phyloP scores from a whole-genome alignment of 2,797 vertebrate species.

The Phylloscopus collybita region DNA sequence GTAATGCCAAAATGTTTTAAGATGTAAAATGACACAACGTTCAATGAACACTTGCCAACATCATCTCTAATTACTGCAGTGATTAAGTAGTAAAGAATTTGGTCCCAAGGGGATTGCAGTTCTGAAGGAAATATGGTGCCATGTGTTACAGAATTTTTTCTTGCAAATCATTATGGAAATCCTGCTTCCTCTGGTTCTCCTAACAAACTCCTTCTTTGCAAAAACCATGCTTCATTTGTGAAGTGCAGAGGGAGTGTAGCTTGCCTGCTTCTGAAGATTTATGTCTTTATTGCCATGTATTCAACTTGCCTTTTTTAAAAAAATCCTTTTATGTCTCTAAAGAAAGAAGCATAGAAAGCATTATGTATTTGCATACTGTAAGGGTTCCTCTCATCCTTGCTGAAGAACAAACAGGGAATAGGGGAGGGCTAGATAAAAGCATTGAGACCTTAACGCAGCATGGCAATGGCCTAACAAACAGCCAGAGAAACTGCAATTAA shows the following conservation, averaged over 20 bases:
- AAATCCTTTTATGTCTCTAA: slow-evolving; percentile 56
- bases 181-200: slow-evolving; percentile 49
- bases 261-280: slow-evolving; percentile 43
- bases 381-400: slow-evolving; percentile 51
- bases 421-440: slow-evolving; percentile 56
- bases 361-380: slow-evolving; percentile 66
- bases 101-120: slow-evolving; percentile 59
- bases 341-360: slow-evolving; percentile 55
- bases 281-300: slow-evolving; percentile 57
- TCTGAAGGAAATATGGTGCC: slow-evolving; percentile 66
- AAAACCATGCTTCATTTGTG: slow-evolving; percentile 61
- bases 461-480: slow-evolving; percentile 63
- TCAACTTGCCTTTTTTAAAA: slow-evolving; percentile 52
- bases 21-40: slow-evolving; percentile 45
- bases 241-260: slow-evolving; percentile 52
- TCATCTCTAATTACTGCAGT: slow-evolving; percentile 72
- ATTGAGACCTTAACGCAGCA: slow-evolving; percentile 35
- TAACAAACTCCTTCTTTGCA: slow-evolving; percentile 60
- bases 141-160: slow-evolving; percentile 68
- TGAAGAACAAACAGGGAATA: slow-evolving; percentile 68
- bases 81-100: slow-evolving; percentile 71
- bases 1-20: slow-evolving; percentile 29
- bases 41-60: slow-evolving; percentile 60
- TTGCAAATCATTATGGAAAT: slow-evolving; percentile 66
- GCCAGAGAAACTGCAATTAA: slow-evolving; percentile 67